Base-by-base conservation (phyloP, 1,140 invertebrate species). In the Caenorhabditis remanei region DNA sequence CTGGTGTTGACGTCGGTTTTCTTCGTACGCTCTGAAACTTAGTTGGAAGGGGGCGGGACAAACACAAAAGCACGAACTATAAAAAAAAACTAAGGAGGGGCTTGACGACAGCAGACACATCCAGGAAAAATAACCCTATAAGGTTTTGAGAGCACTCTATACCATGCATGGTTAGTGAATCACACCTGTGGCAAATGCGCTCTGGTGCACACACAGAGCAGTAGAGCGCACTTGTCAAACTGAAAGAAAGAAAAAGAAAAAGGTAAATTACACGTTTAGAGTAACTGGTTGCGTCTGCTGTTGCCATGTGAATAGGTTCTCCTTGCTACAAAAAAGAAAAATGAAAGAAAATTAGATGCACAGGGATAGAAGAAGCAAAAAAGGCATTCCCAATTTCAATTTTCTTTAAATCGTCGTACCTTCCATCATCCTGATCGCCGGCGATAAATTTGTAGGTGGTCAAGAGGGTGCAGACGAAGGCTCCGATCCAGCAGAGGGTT, bases 371-470 rank as follows among this genome's bases (percentile, higher is more conserved):
- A 24, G 16, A 32, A 13, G 5, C 32, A 83, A 87, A 65, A 13
- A 21, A 46, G 0, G 24, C 13, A 43, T 32, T 21, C 24, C 1
- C 19, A 67, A 86, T 1, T 53, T 50, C 41, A 71, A 65, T 4
- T 24, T 82, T 56, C 55, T 50, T n/a, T 21, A 16, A 53, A 84
- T 65, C 21, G 14, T n/a, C 32, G 24, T 88, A 88, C 84, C 84
- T 85, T 56, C 75, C 46, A 19, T 53, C 55, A n/a, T 88, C 87
- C 40, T 85, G 61, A 41, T 83, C 61, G 13, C 88, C 87, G 8
- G 90, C 40, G 46, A 92, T 61, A 87, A 92, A 93, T 67, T 93
- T 93, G 87, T 93, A 92, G 6, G 92, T 93, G 21, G 91, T 92
- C 11, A 88, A 43, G 11, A 93, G 83, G 1, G 90, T 89, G 63